These are phyloP conservation scores for Cheilosia pagana DNA, from an alignment of 2,888 invertebrate genomes.

Conservation along the genomic window DNA sequence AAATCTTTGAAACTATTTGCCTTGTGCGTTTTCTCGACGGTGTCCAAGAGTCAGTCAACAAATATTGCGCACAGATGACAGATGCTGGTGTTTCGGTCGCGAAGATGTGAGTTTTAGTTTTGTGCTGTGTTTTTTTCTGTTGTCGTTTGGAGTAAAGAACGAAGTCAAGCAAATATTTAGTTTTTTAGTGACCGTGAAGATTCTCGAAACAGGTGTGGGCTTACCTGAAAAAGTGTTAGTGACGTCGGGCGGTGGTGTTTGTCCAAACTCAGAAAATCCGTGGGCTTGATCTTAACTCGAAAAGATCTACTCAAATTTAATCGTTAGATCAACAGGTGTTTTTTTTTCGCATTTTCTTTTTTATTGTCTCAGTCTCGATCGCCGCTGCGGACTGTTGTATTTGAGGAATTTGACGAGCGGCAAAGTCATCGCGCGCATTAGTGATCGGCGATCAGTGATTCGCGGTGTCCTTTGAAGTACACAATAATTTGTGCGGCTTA, in stretches of 20 bases:
- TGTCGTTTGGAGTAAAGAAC: conserved; percentile 17
- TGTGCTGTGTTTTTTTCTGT: conserved; percentile 9
- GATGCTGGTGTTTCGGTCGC: conserved; percentile 51
- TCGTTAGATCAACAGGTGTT: conserved; percentile 38
- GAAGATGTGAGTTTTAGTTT: conserved; percentile 34
- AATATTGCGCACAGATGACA: conserved; percentile 59
- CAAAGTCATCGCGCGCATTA: neutral
- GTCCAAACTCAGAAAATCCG: conserved; percentile 1
- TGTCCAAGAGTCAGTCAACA: conserved; percentile 62
- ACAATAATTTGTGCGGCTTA: neutral
- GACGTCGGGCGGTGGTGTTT: conserved; percentile 7
- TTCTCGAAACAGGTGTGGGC: conserved; percentile 47
- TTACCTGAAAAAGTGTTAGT: conserved; percentile 43
- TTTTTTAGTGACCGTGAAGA: conserved; percentile 40
- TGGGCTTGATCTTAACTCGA: conserved; percentile 27
- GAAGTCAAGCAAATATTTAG: neutral
- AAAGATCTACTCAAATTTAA: conserved; percentile 14
- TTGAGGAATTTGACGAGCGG: conserved; percentile 10
- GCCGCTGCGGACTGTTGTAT: neutral
- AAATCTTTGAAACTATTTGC: conserved; percentile 48
- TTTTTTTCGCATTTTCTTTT: neutral
- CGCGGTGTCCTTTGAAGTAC: conserved; percentile 24
- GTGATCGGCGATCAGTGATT: neutral
- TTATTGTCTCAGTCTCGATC: neutral
- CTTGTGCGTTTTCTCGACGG: conserved; percentile 54